phyloP scores from a whole-genome alignment of 35 echinoderm and acorn worm species.

The Lytechinus variegatus region DNA sequence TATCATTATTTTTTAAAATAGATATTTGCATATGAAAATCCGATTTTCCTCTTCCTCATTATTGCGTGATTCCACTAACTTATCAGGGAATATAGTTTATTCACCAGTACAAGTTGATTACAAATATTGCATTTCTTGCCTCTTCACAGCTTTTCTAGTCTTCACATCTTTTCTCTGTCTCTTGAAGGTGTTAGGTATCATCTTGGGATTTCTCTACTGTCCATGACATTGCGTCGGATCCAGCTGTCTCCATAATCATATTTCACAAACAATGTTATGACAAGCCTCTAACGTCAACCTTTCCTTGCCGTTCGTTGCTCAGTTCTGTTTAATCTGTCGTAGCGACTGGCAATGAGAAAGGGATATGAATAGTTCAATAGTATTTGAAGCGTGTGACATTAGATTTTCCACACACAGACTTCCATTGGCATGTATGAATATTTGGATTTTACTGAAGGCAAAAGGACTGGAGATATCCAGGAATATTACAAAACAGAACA shows the following conservation, averaged over 20 bases:
- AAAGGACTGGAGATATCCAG: no score
- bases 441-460: not conserved
- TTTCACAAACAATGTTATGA: conserved; percentile 21
- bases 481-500: no score
- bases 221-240: not conserved
- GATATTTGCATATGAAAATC: no score
- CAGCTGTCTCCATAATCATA: conserved; percentile 30
- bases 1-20: no score
- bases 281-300: not conserved
- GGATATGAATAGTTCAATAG: not conserved
- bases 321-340: not conserved
- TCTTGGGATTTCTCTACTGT: not conserved
- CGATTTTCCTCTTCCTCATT: not conserved
- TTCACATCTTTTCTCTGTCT: not conserved
- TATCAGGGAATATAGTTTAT: not conserved
- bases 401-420: not conserved
- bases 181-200: not conserved
- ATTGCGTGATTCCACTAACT: not conserved
- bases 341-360: not conserved
- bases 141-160: not conserved
- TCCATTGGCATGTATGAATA: not conserved
- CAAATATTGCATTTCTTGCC: not conserved
- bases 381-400: not conserved
- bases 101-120: not conserved
- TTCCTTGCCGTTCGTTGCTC: not conserved